phyloP scores from a whole-genome alignment of 1,140 invertebrate species.

The Ditylenchus dipsaci region DNA sequence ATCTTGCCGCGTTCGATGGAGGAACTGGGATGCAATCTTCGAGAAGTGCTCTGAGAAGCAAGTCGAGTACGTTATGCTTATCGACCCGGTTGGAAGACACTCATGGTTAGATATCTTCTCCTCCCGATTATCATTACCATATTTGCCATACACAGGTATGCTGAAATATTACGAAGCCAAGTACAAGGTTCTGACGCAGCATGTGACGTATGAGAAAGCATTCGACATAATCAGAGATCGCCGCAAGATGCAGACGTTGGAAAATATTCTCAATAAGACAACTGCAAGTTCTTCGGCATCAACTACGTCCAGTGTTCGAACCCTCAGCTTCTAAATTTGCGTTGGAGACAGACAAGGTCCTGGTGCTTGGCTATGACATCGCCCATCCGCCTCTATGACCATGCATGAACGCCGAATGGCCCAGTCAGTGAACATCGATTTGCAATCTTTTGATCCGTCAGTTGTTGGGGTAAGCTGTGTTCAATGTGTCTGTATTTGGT shows the following conservation, averaged over 20 bases:
- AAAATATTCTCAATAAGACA: conserved; percentile 36
- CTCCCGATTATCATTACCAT: not conserved
- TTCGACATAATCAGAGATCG: conserved; percentile 20
- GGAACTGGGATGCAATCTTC: conserved; percentile 20
- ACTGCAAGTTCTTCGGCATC: conserved; percentile 19
- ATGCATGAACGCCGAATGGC: conserved; percentile 18
- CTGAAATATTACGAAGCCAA: conserved; percentile 20
- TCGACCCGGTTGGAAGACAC: conserved; percentile 32
- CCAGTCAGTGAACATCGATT: not conserved
- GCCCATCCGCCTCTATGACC: conserved; percentile 20
- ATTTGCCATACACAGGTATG: not conserved
- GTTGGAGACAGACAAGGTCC: conserved; percentile 23
- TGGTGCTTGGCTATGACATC: conserved; percentile 28
- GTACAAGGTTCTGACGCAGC: conserved; percentile 22
- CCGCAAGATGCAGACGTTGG: conserved; percentile 28
- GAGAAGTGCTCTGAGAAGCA: conserved; percentile 27
- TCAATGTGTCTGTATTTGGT: conserved; percentile 4
- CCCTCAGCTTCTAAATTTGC: conserved; percentile 24
- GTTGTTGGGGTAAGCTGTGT: conserved; percentile 17
- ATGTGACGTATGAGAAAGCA: conserved; percentile 28
- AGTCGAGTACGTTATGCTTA: conserved; percentile 27
- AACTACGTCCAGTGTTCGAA: conserved; percentile 33
- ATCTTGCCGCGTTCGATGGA: not conserved
- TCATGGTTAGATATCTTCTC: conserved; percentile 11
- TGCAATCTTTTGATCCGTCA: conserved; percentile 13